Evolutionary conservation across 30 jellyfish, hydroid and myxozoan genomes (phyloP), one percentile per base, ranked within the genome.

Genomic region (Catostylus mosaicus): DNA sequence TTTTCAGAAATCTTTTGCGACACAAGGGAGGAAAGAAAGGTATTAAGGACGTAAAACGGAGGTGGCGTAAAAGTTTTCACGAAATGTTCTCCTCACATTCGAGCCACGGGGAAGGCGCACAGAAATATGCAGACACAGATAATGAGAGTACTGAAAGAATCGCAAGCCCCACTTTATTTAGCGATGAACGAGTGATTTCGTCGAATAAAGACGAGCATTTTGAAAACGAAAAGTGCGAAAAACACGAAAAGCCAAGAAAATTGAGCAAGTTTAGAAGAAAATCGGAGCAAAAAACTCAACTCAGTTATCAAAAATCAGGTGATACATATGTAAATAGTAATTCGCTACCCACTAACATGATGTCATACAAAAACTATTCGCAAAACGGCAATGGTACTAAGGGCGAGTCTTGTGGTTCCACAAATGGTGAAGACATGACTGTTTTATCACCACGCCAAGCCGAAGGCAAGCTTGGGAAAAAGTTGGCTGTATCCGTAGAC

Each of bases 21-120:
- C 33, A 77, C 5, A 77, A 47, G 29, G 73, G 81, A 12, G 78
- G 81, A 1, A 87, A 69, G 56, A 30, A 34, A 27, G 75, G 78
- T 7, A 65, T 80, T 8, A 77, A 69, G 40, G 91, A 87, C 43
- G 89, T 47, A 10, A 85, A 85, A 34, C 78, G 89, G 67, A 65
- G 80, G 32, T 73, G 85, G 85, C 87, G 96, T 5, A 85, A 85
- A 48, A 85, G 96, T 52, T 51, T 85, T n/a, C 89, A 74, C 26
- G 96, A 85, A 1, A 62, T 85, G 23, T 85, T 85, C 56, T 31
- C 83, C 0, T 34, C 86, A 14, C 83, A 80, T 23, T 30, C 51
- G 32, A 30, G 38, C 45, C 65, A 68, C 26, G 37, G 57, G 46
- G 77, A 65, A 3, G 48, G 61, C 0, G 3, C 83, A 1, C 77